phyloP scores from a whole-genome alignment of 2,113 vertebrate genomes.

The Neogale vison region DNA sequence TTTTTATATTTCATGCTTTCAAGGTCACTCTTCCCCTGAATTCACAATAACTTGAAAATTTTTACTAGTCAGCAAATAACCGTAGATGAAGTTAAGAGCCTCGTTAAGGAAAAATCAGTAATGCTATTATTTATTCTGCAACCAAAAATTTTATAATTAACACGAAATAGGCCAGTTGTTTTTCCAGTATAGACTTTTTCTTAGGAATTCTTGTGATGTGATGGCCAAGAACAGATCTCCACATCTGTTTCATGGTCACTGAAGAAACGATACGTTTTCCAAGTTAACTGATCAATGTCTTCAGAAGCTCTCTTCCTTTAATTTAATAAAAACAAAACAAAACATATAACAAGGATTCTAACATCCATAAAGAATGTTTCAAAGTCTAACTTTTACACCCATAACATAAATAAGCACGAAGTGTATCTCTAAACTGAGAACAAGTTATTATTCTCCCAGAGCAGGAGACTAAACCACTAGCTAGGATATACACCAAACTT shows the following conservation, averaged over 20 bases:
- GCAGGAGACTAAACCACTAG: not conserved
- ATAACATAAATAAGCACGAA: not conserved
- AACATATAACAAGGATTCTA: not conserved
- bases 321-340: slow-evolving; percentile 11
- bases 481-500: not conserved
- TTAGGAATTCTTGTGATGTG: slow-evolving; percentile 47
- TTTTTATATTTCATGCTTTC: slow-evolving; percentile 17
- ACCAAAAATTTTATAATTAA: slow-evolving; percentile 48
- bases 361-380: slow-evolving; percentile 18
- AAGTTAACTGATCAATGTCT: slow-evolving; percentile 49
- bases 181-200: slow-evolving; percentile 18
- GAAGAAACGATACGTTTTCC: slow-evolving; percentile 59
- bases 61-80: slow-evolving; percentile 29
- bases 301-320: slow-evolving; percentile 19
- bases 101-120: slow-evolving; percentile 27
- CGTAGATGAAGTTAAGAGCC: not conserved
- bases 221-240: slow-evolving; percentile 67
- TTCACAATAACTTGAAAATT: slow-evolving; percentile 18
- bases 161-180: slow-evolving; percentile 47
- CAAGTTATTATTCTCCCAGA: not conserved
- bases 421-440: not conserved
- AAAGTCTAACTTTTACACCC: not conserved
- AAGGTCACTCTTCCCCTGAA: not conserved
- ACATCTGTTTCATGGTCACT: slow-evolving; percentile 35
- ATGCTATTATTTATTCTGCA: slow-evolving; percentile 24